Evolutionary conservation across 2,888 invertebrate species (phyloP), one percentile per base, ranked within the genome.

Genomic region (Euzophera pinguis): DNA sequence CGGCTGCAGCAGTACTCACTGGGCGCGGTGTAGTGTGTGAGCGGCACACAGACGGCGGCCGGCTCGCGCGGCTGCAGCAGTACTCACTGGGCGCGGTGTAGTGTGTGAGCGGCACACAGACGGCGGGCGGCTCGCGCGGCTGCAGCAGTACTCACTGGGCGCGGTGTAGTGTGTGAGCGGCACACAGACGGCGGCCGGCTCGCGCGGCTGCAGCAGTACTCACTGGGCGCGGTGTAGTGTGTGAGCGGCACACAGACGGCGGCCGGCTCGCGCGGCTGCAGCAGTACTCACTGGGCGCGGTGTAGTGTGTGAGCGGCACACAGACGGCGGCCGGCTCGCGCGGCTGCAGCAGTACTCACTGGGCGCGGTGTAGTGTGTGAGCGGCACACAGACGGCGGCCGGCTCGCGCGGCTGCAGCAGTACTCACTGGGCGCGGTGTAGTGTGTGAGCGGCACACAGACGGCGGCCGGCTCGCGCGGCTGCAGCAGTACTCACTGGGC

Each of bases 41-140:
- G 78, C 0, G 95, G 94, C 3, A 98, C 94, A 70, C 98, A 98
- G 0, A 96, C 94, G 0, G 92, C 91, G 41, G 90, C 87, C 0
- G 93, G 87, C 55, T 91, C 85, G 0, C 90, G 84, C 0, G 96
- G 94, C 0, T 97, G 94, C 2, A 98, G 86, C 10, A 93, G 91
- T n/a, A n/a, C n/a, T n/a, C n/a, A n/a, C n/a, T n/a, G n/a, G n/a
- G n/a, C n/a, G n/a, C n/a, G n/a, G n/a, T n/a, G n/a, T n/a, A n/a
- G n/a, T n/a, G n/a, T n/a, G n/a, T n/a, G n/a, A n/a, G n/a, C n/a
- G 0, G 95, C 92, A 71, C 98, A 98, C 50, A 98, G 87, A 0
- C 94, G 92, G 6, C 93, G 92, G 0, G 96, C 94, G 29, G 94
- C 91, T 8, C 91, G 90, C 0, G 79, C 75, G 0, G 77, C 79